A percentile compares a stretch with the other conserved stretches of the same genome.
Evolutionary conservation across 2,797 vertebrate species (phyloP).

Genomic region (Fratercula arctica): DNA sequence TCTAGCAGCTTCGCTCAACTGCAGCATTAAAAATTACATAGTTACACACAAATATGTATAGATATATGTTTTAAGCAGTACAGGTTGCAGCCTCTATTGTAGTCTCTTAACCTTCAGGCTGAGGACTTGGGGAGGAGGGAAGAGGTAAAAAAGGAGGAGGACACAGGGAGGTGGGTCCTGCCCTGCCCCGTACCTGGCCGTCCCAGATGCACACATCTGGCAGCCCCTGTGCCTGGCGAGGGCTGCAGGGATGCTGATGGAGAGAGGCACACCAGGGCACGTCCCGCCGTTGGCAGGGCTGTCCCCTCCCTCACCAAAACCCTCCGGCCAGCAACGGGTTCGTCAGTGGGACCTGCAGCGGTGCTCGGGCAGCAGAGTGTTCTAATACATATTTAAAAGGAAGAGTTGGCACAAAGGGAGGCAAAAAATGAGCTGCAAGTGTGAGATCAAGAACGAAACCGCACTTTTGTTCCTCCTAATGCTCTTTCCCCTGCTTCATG

Average conservation of each 20-base stretch:
- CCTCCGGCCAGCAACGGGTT: background rate
- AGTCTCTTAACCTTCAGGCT: background rate
- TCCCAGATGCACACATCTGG: background rate
- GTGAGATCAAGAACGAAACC: background rate
- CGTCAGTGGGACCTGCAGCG: background rate
- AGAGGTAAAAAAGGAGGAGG: background rate
- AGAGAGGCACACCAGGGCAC: rapidly evolving
- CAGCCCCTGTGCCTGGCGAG: rapidly evolving
- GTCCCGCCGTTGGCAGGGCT: rapidly evolving
- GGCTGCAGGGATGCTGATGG: background rate
- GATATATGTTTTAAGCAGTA: background rate
- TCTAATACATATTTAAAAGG: slow-evolving; percentile 47
- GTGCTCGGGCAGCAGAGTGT: background rate
- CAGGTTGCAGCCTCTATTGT: background rate
- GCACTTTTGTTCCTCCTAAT: slow-evolving; percentile 5
- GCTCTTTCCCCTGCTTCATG: background rate
- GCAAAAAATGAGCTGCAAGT: background rate
- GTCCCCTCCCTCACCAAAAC: background rate
- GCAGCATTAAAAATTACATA: background rate
- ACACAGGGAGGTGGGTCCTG: background rate
- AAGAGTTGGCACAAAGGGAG: slow-evolving; percentile 17
- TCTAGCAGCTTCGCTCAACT: background rate
- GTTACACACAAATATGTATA: background rate
- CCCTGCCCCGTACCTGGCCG: background rate
- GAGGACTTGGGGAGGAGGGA: background rate